Evolutionary conservation across 1,140 invertebrate genomes (phyloP).

Genomic region (Formica selysi): DNA sequence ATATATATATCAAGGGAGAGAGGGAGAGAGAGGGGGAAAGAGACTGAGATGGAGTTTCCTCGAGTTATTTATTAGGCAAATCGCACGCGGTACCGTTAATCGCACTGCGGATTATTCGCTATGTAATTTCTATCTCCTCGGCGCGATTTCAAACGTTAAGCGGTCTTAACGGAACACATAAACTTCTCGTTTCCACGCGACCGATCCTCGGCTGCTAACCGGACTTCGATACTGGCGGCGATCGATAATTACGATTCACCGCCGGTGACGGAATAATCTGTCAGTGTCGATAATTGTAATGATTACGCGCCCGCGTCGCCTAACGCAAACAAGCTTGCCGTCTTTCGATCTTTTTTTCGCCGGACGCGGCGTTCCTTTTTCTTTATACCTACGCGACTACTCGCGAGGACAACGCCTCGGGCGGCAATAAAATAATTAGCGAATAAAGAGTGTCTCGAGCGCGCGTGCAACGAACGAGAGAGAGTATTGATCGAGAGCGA

Average conservation of each 20-base stretch:
- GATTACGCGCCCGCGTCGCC: constrained; percentile 73
- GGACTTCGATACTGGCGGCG: constrained; percentile 37
- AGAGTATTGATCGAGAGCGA: not conserved
- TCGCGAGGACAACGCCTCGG: not conserved
- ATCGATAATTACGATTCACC: constrained; percentile 67
- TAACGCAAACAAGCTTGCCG: constrained; percentile 48
- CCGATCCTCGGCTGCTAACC: constrained; percentile 3
- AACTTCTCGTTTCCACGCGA: constrained; percentile 21
- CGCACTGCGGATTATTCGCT: constrained; percentile 23
- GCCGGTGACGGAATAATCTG: constrained; percentile 70
- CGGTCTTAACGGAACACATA: constrained; percentile 42
- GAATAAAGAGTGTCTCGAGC: constrained; percentile 22
- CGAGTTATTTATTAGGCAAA: constrained; percentile 43
- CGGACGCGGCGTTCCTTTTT: not conserved
- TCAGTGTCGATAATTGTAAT: constrained; percentile 80
- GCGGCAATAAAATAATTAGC: constrained; percentile 46
- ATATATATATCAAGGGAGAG: no score
- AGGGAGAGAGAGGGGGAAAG: not conserved
- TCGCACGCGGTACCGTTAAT: constrained; percentile 43
- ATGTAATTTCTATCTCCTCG: constrained; percentile 2
- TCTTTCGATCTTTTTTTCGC: constrained; percentile 47
- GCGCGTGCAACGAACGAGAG: not conserved
- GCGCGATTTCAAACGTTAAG: constrained; percentile 37
- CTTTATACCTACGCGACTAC: not conserved
- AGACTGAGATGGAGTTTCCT: not conserved